Conservation (phyloP, 1,140 invertebrate genomes). For the Diploscapter pachys region DNA sequence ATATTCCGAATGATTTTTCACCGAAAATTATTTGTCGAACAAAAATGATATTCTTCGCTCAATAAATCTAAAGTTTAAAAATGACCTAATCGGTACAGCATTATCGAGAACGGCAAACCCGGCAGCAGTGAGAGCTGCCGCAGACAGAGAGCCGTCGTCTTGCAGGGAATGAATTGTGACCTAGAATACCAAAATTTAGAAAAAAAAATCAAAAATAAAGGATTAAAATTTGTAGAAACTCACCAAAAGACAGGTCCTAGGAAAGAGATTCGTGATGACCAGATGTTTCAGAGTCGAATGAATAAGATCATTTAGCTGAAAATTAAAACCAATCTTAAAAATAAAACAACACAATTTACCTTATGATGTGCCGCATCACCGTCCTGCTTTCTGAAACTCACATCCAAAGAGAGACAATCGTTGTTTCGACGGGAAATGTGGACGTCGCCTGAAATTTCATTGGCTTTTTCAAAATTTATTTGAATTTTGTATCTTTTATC, state of each 20-base stretch:
- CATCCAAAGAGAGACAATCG: constrained; percentile 17
- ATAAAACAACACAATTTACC: not conserved
- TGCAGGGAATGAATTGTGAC: constrained; percentile 26
- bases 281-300: constrained; percentile 9
- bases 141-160: constrained; percentile 19
- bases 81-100: constrained; percentile 22
- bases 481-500: not conserved
- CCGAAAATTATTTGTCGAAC: constrained; percentile 10
- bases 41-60: not conserved
- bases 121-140: constrained; percentile 15
- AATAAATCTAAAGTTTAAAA: not conserved
- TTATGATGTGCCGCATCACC: constrained; percentile 17
- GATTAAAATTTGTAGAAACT: no score
- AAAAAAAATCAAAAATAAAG: no score
- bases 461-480: not conserved
- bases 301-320: constrained; percentile 24
- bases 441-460: constrained; percentile 18
- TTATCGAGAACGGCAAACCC: constrained; percentile 28
- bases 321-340: not conserved
- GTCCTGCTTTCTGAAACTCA: constrained; percentile 16
- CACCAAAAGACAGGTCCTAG: constrained; percentile 10
- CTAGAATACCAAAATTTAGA: no score
- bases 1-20: not conserved
- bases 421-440: constrained; percentile 19
- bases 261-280: constrained; percentile 20